These are phyloP conservation scores for Machaerirhynchus nigripectus DNA, from an alignment of 2,113 vertebrate genomes.

Conservation along the genomic window DNA sequence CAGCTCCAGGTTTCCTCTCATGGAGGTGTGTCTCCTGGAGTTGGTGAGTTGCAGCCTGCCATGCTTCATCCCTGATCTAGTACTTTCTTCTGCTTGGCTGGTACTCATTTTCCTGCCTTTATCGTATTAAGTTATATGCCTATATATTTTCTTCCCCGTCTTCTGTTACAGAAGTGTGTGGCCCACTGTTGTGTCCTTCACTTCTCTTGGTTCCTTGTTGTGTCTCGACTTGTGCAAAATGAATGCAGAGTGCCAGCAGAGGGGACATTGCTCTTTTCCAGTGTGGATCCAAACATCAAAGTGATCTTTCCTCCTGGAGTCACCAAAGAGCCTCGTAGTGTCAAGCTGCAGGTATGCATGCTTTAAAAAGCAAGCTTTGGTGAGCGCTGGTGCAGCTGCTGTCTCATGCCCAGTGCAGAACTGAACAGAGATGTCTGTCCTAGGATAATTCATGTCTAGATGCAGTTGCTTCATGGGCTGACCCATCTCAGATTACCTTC, in stretches of 20 bases:
- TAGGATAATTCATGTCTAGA: not conserved
- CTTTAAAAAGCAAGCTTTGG: not conserved
- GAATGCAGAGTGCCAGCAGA: slow-evolving; percentile 79
- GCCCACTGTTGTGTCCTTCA: slow-evolving; percentile 85
- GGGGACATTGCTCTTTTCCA: slow-evolving; percentile 84
- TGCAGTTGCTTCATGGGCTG: not conserved
- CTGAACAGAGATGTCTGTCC: not conserved
- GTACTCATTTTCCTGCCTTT: not conserved
- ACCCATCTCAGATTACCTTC: not conserved
- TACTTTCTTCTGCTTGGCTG: not conserved
- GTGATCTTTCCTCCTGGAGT: slow-evolving; percentile 86
- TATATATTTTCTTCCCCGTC: not conserved
- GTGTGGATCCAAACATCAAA: slow-evolving; percentile 82
- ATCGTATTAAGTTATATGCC: not conserved
- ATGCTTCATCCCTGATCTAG: not conserved
- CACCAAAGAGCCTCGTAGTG: slow-evolving; percentile 70
- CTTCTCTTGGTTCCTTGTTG: slow-evolving; percentile 95
- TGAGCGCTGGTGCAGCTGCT: not conserved
- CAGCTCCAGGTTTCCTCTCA: not conserved
- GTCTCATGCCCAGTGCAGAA: not conserved
- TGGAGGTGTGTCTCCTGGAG: not conserved
- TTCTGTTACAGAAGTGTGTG: slow-evolving; percentile 60
- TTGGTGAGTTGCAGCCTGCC: not conserved
- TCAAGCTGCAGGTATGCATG: slow-evolving; percentile 72
- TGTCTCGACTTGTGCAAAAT: slow-evolving; percentile 83